Conservation (phyloP, 1,140 invertebrate genomes). For the Lamellibrachia luymesi region DNA sequence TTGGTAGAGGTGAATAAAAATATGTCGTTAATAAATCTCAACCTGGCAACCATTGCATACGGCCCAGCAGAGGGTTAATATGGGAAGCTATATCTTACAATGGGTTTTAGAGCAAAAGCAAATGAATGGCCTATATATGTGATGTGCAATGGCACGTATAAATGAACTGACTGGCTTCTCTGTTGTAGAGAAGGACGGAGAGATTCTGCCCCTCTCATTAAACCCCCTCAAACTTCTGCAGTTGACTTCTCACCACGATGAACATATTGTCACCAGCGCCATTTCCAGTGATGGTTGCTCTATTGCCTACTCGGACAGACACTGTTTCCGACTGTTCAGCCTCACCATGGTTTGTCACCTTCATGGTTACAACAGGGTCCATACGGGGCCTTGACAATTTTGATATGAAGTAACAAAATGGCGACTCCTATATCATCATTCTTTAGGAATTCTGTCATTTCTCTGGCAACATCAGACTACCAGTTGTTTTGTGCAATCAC, state of each 20-base stretch:
- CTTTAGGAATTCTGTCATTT: too few relatives aligned
- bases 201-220: conserved; percentile 57
- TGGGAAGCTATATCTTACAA: too few relatives aligned
- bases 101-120: not conserved
- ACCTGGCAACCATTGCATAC: too few relatives aligned
- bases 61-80: too few relatives aligned
- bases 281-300: conserved; percentile 69
- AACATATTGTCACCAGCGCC: conserved; percentile 67
- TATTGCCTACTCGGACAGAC: conserved; percentile 20
- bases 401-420: too few relatives aligned
- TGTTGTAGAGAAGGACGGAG: conserved; percentile 39
- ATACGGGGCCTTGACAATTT: too few relatives aligned
- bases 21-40: too few relatives aligned
- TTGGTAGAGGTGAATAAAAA: too few relatives aligned
- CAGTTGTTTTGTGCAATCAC: too few relatives aligned
- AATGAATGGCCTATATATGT: not conserved
- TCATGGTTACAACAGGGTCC: not conserved
- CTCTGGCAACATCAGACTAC: too few relatives aligned
- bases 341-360: not conserved
- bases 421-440: too few relatives aligned
- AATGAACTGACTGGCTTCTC: not conserved
- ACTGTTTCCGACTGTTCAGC: not conserved
- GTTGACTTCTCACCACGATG: conserved; percentile 64
- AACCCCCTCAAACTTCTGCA: conserved; percentile 69
- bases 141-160: not conserved